Conservation (phyloP, 53 echinoderm and acorn worm genomes). For the Echinarachnius parma region DNA sequence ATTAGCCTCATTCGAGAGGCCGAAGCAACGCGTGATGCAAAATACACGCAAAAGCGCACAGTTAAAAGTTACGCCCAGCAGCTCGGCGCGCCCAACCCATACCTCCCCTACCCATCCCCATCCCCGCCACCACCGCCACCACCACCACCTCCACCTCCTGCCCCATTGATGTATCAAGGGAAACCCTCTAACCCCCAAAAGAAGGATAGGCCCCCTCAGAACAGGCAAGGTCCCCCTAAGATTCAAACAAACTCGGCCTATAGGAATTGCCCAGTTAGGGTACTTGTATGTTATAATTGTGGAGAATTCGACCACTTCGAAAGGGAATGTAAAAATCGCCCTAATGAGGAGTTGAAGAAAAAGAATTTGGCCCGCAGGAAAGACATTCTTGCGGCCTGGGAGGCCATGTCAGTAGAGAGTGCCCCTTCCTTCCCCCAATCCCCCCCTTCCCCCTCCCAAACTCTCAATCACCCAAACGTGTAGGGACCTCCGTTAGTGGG, state of each 20-base stretch:
- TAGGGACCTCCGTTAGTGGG: conserved; percentile 24
- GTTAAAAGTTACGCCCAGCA: neutral
- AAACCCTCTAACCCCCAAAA: no score
- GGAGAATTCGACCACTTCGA: neutral
- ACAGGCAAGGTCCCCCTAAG: neutral
- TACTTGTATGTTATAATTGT: conserved; percentile 9
- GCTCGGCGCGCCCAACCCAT: neutral
- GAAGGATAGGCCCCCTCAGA: neutral
- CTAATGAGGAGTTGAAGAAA: neutral
- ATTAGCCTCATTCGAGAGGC: conserved; percentile 2
- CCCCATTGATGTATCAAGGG: no score
- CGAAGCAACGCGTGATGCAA: conserved; percentile 6
- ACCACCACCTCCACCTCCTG: neutral
- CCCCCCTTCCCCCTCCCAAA: no score
- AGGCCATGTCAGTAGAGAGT: neutral
- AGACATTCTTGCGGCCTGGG: neutral
- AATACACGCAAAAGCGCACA: neutral
- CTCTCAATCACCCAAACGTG: conserved; percentile 1
- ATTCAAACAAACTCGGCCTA: neutral
- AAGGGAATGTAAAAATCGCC: conserved; percentile 4
- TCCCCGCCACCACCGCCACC: neutral
- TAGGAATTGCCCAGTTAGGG: neutral
- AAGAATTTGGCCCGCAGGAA: neutral
- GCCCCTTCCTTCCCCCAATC: no score
- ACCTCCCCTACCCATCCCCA: neutral